Conservation (phyloP, 2,888 invertebrate genomes). For the Chloroclystis v-ata region DNA sequence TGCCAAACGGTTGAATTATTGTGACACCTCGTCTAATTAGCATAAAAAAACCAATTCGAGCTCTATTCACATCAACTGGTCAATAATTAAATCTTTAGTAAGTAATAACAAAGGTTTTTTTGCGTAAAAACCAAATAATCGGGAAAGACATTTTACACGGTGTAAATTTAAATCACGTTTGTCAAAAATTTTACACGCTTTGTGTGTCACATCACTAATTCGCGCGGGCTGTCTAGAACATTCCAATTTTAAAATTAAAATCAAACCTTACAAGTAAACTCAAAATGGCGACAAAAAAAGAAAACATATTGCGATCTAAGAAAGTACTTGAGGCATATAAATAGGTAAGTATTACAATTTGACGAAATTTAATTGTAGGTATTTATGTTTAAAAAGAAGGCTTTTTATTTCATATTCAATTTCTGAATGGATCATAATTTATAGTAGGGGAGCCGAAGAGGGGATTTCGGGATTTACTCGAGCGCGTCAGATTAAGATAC, state of each 20-base stretch:
- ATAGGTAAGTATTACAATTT: no score
- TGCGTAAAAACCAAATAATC: neutral
- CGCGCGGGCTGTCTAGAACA: neutral
- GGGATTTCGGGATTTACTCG: no score
- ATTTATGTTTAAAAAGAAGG: no score
- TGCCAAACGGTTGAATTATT: slow-evolving; percentile 8
- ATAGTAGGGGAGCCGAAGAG: no score
- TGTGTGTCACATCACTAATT: slow-evolving; percentile 4
- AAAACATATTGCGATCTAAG: no score
- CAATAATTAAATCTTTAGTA: neutral
- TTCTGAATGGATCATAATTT: no score
- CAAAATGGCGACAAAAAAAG: no score
- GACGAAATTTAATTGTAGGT: no score
- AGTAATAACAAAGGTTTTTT: slow-evolving; percentile 10
- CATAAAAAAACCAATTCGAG: neutral
- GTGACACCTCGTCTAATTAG: slow-evolving; percentile 2
- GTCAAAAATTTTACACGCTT: slow-evolving; percentile 6
- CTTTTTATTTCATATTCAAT: no score
- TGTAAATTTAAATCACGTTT: neutral
- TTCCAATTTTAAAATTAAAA: neutral
- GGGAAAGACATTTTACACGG: slow-evolving; percentile 4
- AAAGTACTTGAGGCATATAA: no score
- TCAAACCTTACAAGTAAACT: no score
- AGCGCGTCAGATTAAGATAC: no score
- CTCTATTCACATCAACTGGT: neutral